Conservation (phyloP, 2,797 vertebrate genomes). For the Rhynchonycteris naso region DNA sequence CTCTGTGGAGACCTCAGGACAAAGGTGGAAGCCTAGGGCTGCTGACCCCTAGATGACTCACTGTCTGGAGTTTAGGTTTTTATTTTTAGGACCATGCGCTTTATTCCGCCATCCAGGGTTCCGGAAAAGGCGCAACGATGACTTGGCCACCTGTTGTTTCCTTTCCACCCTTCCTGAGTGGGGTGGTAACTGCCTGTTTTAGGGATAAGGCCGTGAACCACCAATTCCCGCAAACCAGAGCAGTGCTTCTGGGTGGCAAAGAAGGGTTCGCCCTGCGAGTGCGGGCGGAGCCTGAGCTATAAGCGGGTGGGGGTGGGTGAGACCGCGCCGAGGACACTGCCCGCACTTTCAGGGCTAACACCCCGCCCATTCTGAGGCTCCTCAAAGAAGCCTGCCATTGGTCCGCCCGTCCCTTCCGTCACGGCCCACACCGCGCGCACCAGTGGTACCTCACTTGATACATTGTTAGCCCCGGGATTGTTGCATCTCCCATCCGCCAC, state of each 20-base stretch:
- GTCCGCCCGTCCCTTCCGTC: fast-evolving
- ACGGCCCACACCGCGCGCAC: constrained; percentile 1
- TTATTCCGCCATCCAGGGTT: neutral
- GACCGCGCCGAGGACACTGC: neutral
- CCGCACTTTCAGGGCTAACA: fast-evolving
- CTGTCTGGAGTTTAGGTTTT: no score
- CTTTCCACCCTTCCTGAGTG: neutral
- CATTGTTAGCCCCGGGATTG: constrained; percentile 8
- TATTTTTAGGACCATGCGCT: no score
- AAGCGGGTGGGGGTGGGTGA: no score
- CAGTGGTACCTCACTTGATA: fast-evolving
- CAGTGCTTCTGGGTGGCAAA: no score
- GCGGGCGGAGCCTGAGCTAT: neutral
- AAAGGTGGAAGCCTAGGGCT: neutral
- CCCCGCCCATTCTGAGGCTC: neutral
- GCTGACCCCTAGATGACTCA: neutral
- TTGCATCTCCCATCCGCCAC: neutral
- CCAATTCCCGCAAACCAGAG: neutral
- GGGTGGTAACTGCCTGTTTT: neutral
- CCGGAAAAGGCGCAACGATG: neutral
- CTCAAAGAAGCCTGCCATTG: neutral
- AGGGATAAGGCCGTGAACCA: neutral
- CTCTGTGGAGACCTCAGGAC: no score
- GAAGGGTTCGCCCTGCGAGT: fast-evolving
- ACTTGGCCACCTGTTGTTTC: neutral